These are phyloP conservation scores for Eupristina koningsbergeri DNA, from an alignment of 1,140 invertebrate species.

Conservation along the genomic window DNA sequence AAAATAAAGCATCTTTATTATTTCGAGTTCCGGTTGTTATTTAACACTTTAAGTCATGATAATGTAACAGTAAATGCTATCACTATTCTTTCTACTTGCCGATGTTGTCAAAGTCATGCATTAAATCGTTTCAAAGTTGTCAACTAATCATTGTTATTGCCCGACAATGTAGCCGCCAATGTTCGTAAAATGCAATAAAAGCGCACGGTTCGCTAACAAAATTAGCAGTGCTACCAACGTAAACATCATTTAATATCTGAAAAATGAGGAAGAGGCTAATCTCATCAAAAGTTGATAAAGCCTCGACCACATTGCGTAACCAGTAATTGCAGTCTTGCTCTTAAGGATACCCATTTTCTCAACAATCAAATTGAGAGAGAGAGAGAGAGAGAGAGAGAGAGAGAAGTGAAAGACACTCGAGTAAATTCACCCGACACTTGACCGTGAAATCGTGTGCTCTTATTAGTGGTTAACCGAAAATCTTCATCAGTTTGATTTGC, in stretches of 20 bases:
- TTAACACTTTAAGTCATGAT: neutral
- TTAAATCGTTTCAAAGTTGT: neutral
- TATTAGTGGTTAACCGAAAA: neutral
- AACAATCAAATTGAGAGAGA: neutral
- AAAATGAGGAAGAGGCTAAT: neutral
- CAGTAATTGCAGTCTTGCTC: neutral
- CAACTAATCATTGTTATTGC: neutral
- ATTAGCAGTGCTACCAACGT: neutral
- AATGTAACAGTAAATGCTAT: neutral
- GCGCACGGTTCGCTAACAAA: neutral
- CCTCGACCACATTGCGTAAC: neutral
- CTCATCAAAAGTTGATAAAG: neutral
- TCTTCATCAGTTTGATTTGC: neutral
- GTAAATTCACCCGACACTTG: neutral
- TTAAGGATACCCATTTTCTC: neutral
- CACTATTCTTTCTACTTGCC: neutral
- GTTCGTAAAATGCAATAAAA: neutral
- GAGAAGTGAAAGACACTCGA: neutral
- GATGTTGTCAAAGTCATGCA: neutral
- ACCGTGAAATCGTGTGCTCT: constrained; percentile 10
- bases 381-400: too few relatives aligned
- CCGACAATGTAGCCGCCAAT: neutral
- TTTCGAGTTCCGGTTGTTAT: constrained; percentile 56
- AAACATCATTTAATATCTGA: neutral
- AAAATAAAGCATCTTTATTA: constrained; percentile 52